phyloP scores from a whole-genome alignment of 2,888 invertebrate species.

The Conomelus anceps region DNA sequence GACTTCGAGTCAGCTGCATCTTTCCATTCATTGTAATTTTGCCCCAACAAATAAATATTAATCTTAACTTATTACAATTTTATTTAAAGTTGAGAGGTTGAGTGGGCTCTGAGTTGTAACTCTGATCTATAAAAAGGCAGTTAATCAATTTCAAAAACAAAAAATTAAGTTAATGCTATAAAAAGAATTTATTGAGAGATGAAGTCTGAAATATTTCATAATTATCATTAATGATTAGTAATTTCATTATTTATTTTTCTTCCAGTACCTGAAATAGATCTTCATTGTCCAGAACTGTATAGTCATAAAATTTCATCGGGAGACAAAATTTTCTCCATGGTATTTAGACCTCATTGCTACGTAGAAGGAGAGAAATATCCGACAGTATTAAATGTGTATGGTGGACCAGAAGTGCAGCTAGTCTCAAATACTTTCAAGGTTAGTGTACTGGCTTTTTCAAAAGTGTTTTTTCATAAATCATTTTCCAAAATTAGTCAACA shows the following conservation, averaged over 20 bases:
- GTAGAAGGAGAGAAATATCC: conserved; percentile 66
- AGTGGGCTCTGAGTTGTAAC: too few relatives aligned
- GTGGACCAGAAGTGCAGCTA: conserved; percentile 96
- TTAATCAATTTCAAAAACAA: too few relatives aligned
- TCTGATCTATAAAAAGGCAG: too few relatives aligned
- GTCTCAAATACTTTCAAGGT: conserved; percentile 94
- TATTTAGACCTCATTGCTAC: conserved; percentile 73
- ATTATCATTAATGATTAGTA: conserved; percentile 30
- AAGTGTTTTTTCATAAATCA: neutral
- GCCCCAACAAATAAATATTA: too few relatives aligned
- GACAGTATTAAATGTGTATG: conserved; percentile 93
- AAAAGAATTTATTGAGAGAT: too few relatives aligned
- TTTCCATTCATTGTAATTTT: too few relatives aligned
- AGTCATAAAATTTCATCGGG: conserved; percentile 62
- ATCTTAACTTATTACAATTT: too few relatives aligned
- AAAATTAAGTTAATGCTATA: too few relatives aligned
- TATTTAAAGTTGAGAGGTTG: too few relatives aligned
- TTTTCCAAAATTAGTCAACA: neutral
- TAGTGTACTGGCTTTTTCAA: conserved; percentile 16
- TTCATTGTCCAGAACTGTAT: conserved; percentile 60
- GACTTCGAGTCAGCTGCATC: too few relatives aligned
- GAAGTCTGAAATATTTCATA: neutral
- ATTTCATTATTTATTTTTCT: neutral
- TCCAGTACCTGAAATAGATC: conserved; percentile 29
- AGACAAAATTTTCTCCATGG: conserved; percentile 74